Base-by-base conservation (phyloP, 35 echinoderm and acorn worm genomes). In the Holothuria glaberrima region DNA sequence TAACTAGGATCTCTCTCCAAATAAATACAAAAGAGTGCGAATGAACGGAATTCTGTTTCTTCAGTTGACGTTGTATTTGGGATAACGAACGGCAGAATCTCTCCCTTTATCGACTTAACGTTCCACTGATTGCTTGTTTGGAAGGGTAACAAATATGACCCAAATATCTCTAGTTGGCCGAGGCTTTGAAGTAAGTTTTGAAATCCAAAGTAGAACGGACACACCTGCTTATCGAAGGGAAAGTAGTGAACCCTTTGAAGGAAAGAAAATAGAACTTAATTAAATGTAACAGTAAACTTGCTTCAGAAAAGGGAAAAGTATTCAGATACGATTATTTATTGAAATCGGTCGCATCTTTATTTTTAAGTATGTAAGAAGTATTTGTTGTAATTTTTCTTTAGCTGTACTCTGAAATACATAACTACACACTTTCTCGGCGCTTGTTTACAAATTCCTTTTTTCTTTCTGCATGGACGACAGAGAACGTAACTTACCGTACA, bases 141-240 rank as follows among this genome's bases (percentile, higher is more conserved):
- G 12, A 3, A 16, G 9, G 54, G 21, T 16, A 61, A 4, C 9
- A 30, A 20, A 61, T 61, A 48, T 10, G 31, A 48, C 9, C 28
- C 57, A 21, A 33, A 31, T 25, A 64, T 46, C 9, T 30, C 30
- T 33, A 84, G 30, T 7, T 12, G n/a, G 14, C 30, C 54, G 34
- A 61, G 34, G 20, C 9, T 64, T 31, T 29, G 22, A 28, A 46
- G 80, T 38, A 19, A 56, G 16, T 84, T 59, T 64, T 61, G 80
- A 20, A 64, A 38, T 13, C 54, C 54, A 57, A 84, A 84, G 27
- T 4, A 34, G 19, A 84, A 64, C 1, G 52, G 59, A 16, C 80
- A 84, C 14, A 61, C 34, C 30, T 84, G 80, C 28, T 30, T 84
- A n/a, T 84, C 80, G 33, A 30, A 84, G 7, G 80, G 80, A 33